Base-by-base conservation (phyloP, 37 sponge, comb jelly and placozoan species). In the Ephydatia muelleri region DNA sequence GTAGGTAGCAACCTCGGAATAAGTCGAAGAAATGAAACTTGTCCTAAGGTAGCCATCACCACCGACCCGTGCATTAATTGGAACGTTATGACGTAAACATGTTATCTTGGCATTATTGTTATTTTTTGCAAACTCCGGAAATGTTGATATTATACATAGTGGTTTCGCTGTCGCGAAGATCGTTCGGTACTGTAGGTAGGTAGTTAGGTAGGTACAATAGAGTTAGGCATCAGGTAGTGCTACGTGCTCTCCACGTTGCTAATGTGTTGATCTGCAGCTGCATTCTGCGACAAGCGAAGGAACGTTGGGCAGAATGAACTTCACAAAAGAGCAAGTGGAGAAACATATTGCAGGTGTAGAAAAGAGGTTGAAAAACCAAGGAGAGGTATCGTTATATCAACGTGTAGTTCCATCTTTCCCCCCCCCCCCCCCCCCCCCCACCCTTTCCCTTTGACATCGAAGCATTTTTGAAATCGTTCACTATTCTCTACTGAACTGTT, bases 241-340 rank as follows among this genome's bases (percentile, higher is more conserved):
- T 70, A 11, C 5, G 11, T 8, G 21, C 66, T 14, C 19, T 70
- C 9, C 71, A 70, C 71, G 71, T 70, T 27, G 29, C 69, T n/a
- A n/a, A n/a, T n/a, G n/a, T n/a, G n/a, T n/a, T n/a, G n/a, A n/a
- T n/a, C n/a, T n/a, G n/a, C n/a, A n/a, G n/a, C n/a, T n/a, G 71
- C 71, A 8, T 31, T 27, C 25, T 65, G 66, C 14, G 66, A 21
- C 66, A 21, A 65, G 66, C 19, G 66, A 14, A 21, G 66, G 66
- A 21, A 21, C 72, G 31, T 71, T 39, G 77, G 6, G 27, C 25
- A 27, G 5, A 31, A 90, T 90, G 90, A 75, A 76, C 9, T 48
- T 85, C 38, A 77, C 82, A 28, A 85, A 82, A 67, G 72, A 82
- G 65, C 90, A 90, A 49, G 90, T 90, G 65, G 82, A 85, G 80